Base-by-base conservation (phyloP, 1,140 invertebrate species). In the Macrostomum lignano region DNA sequence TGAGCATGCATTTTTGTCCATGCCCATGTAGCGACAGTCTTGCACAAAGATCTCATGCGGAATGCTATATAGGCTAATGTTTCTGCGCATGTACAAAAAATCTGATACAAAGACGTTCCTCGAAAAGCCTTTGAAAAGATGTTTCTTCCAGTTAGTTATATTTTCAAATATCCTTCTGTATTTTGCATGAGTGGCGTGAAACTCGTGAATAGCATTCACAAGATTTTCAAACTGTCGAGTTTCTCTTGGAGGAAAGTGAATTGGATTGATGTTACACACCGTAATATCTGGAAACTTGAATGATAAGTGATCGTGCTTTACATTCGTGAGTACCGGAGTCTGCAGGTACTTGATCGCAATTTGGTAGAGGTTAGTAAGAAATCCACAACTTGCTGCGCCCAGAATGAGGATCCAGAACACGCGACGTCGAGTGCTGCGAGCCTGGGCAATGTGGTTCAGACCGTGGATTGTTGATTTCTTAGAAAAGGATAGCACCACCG, bases 381-480 rank as follows among this genome's bases (percentile, higher is more conserved):
- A 33, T 21, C 32, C 32, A 4, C 24, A 3, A 4, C 22, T 33
- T 2, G 32, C 32, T 25, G 9, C 14, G n/a, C 14, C 26, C 3
- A 25, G 26, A 24, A 33, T 33, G 11, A 33, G 26, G 15, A 33
- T 14, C 32, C 32, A 33, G 20, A 33, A 33, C 19, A 33, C 14
- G 9, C 32, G 19, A 3, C 32, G 17, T 11, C 26, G 11, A 3
- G 32, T n/a, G 4, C 13, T 33, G 24, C 32, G 3, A 4, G 32
- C 32, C 20, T 33, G 32, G 17, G 32, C 32, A 4, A 33, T 17
- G 19, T 33, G 32, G 15, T 33, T 33, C 14, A 33, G 19, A 3
- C 32, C 32, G 15, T 33, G 32, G 17, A 33, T 33, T n/a, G 32
- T 33, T n/a, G n/a, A n/a, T n/a, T n/a, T n/a, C n/a, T n/a, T n/a